Base-by-base conservation (phyloP, 2,113 vertebrate species). In the Ciconia stormi region DNA sequence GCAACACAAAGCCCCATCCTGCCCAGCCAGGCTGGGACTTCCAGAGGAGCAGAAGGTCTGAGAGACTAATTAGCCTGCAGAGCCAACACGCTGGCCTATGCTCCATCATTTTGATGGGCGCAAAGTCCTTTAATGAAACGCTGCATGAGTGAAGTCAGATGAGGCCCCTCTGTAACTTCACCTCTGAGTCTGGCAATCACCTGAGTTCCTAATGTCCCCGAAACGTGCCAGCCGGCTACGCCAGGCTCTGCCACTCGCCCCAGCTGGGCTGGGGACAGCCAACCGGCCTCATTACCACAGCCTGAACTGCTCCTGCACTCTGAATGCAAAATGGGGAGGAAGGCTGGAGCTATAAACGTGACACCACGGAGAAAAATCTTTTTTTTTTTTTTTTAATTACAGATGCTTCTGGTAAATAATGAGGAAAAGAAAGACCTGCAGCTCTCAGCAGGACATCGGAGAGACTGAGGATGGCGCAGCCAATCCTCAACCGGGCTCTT, bases 31-130 rank as follows among this genome's bases (percentile, higher is more conserved):
- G 87, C 96, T 74, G 61, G 95, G 97, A 93, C 93, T 98, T 98
- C 77, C 98, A 98, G 96, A 70, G 91, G 97, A 98, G 97, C 98
- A 98, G 98, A 98, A 98, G 97, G 98, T 98, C 95, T 95, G 97
- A 97, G 91, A 74, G 95, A 96, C 96, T 98, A 97, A 98, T 97
- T 96, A 98, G 97, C 97, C 98, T 63, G 95, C 95, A 82, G 69
- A 89, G 95, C 83, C 89, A 84, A 46, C 13, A 4, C 1, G 19
- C 70, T 97, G 97, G 97, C 95, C 98, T 93, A 50, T 36, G 87
- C 91, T 95, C 91, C 87, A 78, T 95, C 94, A 94, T 96, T 97
- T 82, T 91, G 95, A 97, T 96, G 87, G 40, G 90, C 85, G 67
- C 89, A 93, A 81, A 96, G 90, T 84, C 93, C 90, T 95, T 93